Base-by-base conservation (phyloP, 2,113 vertebrate species). In the Urocynchramus pylzowi region DNA sequence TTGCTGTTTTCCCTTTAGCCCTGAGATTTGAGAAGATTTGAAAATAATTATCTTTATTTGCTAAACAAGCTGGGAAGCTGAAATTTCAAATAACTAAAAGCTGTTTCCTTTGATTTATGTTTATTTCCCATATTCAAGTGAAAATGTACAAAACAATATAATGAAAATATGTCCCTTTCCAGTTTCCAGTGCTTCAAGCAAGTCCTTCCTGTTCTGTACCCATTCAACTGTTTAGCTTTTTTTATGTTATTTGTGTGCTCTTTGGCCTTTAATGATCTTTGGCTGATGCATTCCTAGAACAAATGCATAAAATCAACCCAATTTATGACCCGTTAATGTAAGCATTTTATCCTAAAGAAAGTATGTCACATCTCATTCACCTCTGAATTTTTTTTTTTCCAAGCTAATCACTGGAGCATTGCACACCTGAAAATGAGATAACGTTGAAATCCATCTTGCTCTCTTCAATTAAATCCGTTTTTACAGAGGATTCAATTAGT, bases 401-500 rank as follows among this genome's bases (percentile, higher is more conserved):
- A 35, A 69, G 41, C 57, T 31, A 52, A 7, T 76, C 49, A 35
- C 70, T 73, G 70, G 53, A 96, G 49, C 77, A 18, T n/a, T 67
- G n/a, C 80, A 65, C 61, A 92, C 76, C 85, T 96, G 93, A 95
- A 92, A 78, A 93, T 14, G 42, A 76, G 86, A 23, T 33, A 37
- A 31, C 23, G 0, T 41, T 87, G 80, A 90, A 90, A 95, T 84
- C 73, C 76, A 2, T 57, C 84, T 83, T 71, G 22, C 49, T 95
- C 65, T 70, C 59, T 68, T 49, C 85, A 78, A 84, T 95, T 92
- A 92, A 79, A 84, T 68, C 54, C 79, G 70, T 84, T 82, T 93
- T 94, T 71, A 84, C 19, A 19, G 69, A 77, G 60, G 78, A 84
- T 86, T 93, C 82, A 91, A 60, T 95, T 95, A 92, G 80, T 39